Percentiles rank a stretch among this genome's conserved stretches.
Evolutionary conservation across 2,888 invertebrate species (phyloP).

Genomic region (Orthonevra nobilis): DNA sequence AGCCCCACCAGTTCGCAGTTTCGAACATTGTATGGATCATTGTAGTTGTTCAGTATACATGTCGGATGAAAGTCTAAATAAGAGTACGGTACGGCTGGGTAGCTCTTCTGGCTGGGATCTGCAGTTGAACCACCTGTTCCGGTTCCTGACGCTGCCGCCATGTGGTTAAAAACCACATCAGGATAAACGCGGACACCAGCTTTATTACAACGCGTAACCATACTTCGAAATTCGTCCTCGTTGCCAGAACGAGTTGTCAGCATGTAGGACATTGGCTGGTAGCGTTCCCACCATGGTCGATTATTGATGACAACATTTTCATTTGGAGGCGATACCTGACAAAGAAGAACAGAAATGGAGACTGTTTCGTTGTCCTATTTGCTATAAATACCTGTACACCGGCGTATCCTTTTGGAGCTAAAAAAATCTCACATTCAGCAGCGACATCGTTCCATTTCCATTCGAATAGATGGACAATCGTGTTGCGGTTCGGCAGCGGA

Average conservation of each 20-base stretch:
- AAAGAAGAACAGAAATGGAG: not conserved
- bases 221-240: conserved; percentile 85
- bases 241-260: conserved; percentile 87
- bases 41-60: conserved; percentile 85
- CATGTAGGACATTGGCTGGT: conserved; percentile 91
- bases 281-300: conserved; percentile 92
- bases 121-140: conserved; percentile 84
- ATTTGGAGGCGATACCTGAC: conserved; percentile 84
- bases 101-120: conserved; percentile 76
- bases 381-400: conserved; percentile 84
- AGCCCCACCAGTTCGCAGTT: conserved; percentile 88
- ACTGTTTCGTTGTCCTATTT: not conserved
- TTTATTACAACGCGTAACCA: conserved; percentile 88
- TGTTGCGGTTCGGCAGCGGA: conserved; percentile 82
- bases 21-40: conserved; percentile 84
- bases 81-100: conserved; percentile 85
- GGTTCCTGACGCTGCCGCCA: conserved; percentile 81
- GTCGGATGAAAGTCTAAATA: conserved; percentile 85
- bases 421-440: conserved; percentile 88
- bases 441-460: conserved; percentile 93
- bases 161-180: conserved; percentile 91
- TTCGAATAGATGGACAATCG: conserved; percentile 90
- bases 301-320: conserved; percentile 84
- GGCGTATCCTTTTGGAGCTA: conserved; percentile 87
- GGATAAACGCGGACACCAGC: conserved; percentile 90